These are phyloP conservation scores for Manis javanica DNA, from an alignment of 2,797 vertebrate species.

Conservation along the genomic window DNA sequence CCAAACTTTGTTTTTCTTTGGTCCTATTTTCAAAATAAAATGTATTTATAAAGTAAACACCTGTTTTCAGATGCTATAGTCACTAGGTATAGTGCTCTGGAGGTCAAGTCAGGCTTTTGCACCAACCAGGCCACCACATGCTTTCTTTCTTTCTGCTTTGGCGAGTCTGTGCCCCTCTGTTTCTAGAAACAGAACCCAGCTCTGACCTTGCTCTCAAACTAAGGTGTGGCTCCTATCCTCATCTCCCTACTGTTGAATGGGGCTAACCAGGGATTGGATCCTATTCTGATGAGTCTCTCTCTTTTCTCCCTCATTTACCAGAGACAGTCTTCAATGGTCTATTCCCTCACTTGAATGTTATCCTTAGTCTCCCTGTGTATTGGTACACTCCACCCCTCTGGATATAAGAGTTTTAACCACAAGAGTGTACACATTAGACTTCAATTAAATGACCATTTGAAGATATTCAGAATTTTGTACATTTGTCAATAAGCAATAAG, in stretches of 20 bases:
- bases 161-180: neutral
- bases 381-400: neutral
- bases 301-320: neutral
- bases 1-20: constrained; percentile 33
- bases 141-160: neutral
- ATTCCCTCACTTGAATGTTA: neutral
- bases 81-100: neutral
- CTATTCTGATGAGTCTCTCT: neutral
- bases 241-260: neutral
- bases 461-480: constrained; percentile 17
- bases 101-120: neutral
- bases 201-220: neutral
- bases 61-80: neutral
- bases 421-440: neutral
- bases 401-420: neutral
- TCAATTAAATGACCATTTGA: constrained; percentile 51
- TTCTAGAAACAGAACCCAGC: neutral
- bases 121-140: neutral
- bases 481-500: constrained; percentile 38
- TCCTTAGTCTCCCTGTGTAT: neutral
- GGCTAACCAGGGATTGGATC: neutral
- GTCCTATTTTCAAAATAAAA: neutral
- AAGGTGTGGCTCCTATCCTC: neutral
- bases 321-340: neutral
- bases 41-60: neutral